A percentile compares a stretch with the other conserved stretches of the same genome.
These are phyloP conservation scores for Drosophila infuscata DNA, from an alignment of 2,888 invertebrate species.

Conservation along the genomic window DNA sequence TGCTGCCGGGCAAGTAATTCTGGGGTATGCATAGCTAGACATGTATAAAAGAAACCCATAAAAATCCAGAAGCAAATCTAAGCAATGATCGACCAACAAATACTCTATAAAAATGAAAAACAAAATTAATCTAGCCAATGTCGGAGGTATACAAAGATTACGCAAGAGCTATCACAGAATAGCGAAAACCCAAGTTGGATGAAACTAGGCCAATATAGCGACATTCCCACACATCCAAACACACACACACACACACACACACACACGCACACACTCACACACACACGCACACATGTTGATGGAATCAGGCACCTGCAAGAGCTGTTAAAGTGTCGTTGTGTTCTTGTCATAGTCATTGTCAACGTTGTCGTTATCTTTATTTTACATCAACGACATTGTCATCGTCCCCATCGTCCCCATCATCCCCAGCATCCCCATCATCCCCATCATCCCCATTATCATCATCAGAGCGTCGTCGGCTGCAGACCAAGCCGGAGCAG, in stretches of 20 bases:
- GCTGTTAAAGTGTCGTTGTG: conserved; percentile 79
- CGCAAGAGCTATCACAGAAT: neutral
- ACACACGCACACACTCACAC: neutral
- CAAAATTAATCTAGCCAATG: neutral
- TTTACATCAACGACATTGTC: conserved; percentile 78
- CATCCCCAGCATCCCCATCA: conserved; percentile 48
- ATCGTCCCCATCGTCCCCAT: conserved; percentile 56
- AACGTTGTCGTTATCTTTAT: conserved; percentile 80
- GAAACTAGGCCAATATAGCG: neutral
- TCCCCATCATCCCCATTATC: conserved; percentile 40
- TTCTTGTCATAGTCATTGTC: conserved; percentile 78
- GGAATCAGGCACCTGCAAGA: conserved; percentile 67
- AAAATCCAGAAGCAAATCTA: neutral
- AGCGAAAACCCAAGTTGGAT: neutral
- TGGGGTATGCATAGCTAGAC: conserved; percentile 3
- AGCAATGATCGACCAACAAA: conserved; percentile 8
- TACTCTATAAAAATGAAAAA: conserved; percentile 6
- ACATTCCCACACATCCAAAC: neutral
- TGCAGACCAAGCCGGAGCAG: neutral
- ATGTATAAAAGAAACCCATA: conserved; percentile 4
- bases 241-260: neutral
- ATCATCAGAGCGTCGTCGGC: neutral
- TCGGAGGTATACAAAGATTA: neutral
- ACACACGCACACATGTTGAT: conserved; percentile 1
- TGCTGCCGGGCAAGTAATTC: conserved; percentile 31